These are phyloP conservation scores for Clamator glandarius DNA, from an alignment of 2,797 vertebrate species.

Conservation along the genomic window DNA sequence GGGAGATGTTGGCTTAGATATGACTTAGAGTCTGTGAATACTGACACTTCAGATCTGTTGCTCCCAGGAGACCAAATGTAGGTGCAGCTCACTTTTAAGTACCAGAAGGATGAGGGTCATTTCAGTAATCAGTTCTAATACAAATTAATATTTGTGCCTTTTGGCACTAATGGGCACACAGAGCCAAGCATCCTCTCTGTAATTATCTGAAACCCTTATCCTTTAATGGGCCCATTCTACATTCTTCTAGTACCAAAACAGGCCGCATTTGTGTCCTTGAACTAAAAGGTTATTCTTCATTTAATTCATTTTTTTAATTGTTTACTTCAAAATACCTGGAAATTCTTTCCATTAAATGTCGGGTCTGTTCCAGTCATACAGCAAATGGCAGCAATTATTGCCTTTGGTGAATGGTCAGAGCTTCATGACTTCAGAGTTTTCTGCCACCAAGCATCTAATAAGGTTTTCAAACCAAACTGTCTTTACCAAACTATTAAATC, in stretches of 20 bases:
- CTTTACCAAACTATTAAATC: neutral
- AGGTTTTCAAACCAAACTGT: neutral
- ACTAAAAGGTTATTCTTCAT: neutral
- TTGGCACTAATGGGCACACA: neutral
- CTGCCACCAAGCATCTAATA: neutral
- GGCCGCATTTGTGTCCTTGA: neutral
- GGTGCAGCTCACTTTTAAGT: neutral
- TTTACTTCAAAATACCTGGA: slow-evolving; percentile 52
- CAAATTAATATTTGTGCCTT: neutral
- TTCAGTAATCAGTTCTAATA: neutral
- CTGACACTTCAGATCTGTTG: neutral
- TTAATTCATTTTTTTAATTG: slow-evolving; percentile 39
- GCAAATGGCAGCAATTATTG: neutral
- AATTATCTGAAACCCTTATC: neutral
- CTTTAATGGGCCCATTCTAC: neutral
- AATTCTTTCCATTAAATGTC: slow-evolving; percentile 31
- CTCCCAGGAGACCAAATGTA: neutral
- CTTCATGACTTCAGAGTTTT: neutral
- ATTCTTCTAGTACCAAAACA: neutral
- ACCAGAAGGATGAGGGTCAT: neutral
- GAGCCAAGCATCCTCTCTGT: neutral
- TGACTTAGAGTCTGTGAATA: neutral
- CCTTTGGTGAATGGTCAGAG: neutral
- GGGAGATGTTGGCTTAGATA: too few species aligned
- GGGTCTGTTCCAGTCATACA: neutral